Percentiles rank a stretch among this genome's conserved stretches.
phyloP scores from a whole-genome alignment of 2,113 vertebrate species.

The Pituophis catenifer region DNA sequence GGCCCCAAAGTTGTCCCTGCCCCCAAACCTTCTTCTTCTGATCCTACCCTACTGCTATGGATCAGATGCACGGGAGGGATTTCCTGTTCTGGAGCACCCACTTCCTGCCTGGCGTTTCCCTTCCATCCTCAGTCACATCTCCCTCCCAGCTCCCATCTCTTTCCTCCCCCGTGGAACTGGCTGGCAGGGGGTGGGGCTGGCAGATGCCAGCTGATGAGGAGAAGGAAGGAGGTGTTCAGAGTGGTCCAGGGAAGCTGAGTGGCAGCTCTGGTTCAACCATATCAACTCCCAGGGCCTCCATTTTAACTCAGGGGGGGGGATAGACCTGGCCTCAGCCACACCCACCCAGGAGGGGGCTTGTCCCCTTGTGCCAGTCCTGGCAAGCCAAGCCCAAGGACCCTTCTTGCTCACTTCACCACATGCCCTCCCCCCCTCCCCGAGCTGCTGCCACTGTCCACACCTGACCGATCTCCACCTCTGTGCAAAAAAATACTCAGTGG shows the following conservation, averaged over 20 bases:
- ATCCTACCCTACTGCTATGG: neutral
- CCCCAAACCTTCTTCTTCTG: no score
- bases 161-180: neutral
- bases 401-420: accelerated
- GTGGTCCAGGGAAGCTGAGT: neutral
- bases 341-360: neutral
- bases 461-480: neutral
- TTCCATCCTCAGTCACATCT: neutral
- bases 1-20: neutral
- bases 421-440: accelerated
- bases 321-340: accelerated
- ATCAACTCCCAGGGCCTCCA: neutral
- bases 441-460: neutral
- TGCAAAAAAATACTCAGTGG: neutral
- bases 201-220: neutral
- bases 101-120: neutral
- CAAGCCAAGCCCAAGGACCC: accelerated
- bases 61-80: neutral
- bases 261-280: neutral
- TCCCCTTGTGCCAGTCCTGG: accelerated
- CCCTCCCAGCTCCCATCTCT: neutral
- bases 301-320: neutral
- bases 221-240: neutral
- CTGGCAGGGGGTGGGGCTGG: neutral
- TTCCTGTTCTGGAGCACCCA: neutral